A percentile compares a stretch with the other conserved stretches of the same genome.
phyloP scores from a whole-genome alignment of 2,113 vertebrate genomes.

The Gymnarchus niloticus region DNA sequence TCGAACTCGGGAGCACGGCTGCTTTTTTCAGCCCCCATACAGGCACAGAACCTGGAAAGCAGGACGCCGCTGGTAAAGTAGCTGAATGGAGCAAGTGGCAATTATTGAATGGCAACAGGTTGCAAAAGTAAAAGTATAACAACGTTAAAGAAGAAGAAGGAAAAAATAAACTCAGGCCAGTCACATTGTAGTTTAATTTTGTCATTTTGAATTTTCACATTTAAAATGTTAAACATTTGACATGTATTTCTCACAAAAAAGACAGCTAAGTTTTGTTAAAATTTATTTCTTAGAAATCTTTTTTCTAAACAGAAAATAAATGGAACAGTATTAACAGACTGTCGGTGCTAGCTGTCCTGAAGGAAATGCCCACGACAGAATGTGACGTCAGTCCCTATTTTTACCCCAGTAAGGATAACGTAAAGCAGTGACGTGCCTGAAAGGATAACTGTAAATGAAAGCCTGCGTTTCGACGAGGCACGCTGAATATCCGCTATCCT shows the following conservation, averaged over 20 bases:
- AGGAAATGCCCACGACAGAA: neutral
- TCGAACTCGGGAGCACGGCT: neutral
- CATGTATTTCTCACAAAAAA: neutral
- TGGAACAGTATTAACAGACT: neutral
- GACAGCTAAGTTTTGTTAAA: neutral
- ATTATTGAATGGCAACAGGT: neutral
- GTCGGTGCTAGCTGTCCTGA: no score
- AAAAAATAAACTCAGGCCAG: neutral
- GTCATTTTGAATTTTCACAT: neutral
- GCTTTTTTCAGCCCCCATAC: neutral
- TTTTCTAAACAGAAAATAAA: neutral
- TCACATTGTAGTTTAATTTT: neutral
- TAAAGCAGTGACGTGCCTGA: constrained; percentile 21
- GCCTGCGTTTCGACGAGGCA: constrained; percentile 35
- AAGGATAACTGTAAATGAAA: constrained; percentile 30
- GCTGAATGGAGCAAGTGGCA: neutral
- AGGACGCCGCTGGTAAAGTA: neutral
- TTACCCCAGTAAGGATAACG: constrained; percentile 20
- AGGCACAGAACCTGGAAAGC: neutral
- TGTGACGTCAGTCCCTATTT: neutral
- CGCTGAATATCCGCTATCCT: constrained; percentile 34
- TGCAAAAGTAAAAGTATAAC: neutral
- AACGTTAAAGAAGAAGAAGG: neutral
- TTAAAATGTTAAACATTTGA: neutral
- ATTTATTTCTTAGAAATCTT: neutral